Evolutionary conservation across 2,888 invertebrate species (phyloP), one percentile per base, ranked within the genome.

Genomic region (Deladenus siricidicola): DNA sequence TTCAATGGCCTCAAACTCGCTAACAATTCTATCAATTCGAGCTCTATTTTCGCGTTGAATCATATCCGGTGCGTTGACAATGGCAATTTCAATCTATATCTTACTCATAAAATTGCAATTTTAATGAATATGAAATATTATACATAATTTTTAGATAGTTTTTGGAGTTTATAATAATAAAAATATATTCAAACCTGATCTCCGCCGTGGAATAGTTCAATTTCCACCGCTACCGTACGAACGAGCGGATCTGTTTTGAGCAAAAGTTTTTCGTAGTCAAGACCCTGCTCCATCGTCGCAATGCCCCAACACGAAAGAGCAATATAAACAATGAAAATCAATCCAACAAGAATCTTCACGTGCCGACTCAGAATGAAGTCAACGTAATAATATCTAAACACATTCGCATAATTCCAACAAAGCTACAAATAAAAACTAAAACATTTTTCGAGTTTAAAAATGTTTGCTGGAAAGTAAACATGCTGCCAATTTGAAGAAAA

Each of bases 291-390:
- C 74, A 78, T 74, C 1, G 69, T 67, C 80, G 90, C 90, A 0
- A 80, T 78, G 3, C 91, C 91, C 79, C 89, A 91, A 50, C 89
- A 86, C 10, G 89, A 65, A 10, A 72, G 47, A 0, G 85, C 85
- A 29, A 92, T 80, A 76, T 92, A 92, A 0, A 84, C 82, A 14
- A 86, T 84, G 80, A 91, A 92, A 8, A 86, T 81, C 0, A 88
- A 69, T 34, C 89, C 85, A 30, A 90, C 85, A 4, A 88, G 43
- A 4, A 69, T 30, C 59, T 75, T 78, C 1, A 73, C 72, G n/a
- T 66, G 60, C 60, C 68, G 65, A 55, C 76, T 62, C 42, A 78
- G 70, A 0, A 78, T 64, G 52, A 71, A 71, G 21, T 77, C 76
- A 3, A 78, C 76, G 61, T 77, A 78, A 51, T 66, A 63, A 45